phyloP scores from a whole-genome alignment of 2,888 invertebrate genomes.

The Dicyrtomina minuta region DNA sequence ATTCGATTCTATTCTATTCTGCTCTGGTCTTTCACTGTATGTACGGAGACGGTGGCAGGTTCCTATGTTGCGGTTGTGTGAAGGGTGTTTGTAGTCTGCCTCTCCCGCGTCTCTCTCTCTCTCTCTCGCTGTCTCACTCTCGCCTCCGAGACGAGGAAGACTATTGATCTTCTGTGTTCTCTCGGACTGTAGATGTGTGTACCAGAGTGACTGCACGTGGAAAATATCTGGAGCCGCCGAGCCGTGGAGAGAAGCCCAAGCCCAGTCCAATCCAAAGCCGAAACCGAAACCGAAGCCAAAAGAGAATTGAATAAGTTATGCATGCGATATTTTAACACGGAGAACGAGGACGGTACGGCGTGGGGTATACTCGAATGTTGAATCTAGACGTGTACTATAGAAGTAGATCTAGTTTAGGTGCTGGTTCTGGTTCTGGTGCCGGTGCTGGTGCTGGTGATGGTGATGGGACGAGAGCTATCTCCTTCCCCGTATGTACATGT shows the following conservation, averaged over 20 bases:
- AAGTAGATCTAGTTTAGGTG: neutral
- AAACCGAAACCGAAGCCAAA: neutral
- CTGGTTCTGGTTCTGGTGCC: no score
- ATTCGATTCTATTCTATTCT: neutral
- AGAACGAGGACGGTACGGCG: neutral
- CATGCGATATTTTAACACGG: neutral
- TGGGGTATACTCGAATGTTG: neutral
- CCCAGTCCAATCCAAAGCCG: no score
- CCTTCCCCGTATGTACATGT: no score
- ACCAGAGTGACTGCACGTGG: slow-evolving; percentile 28
- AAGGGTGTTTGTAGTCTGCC: neutral
- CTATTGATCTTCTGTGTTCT: slow-evolving; percentile 27
- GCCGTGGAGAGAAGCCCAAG: no score
- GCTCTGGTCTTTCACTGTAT: neutral
- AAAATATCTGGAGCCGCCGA: neutral
- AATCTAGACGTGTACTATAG: neutral
- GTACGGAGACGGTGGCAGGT: neutral
- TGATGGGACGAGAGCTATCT: no score
- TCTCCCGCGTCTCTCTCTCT: neutral
- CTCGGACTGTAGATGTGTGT: slow-evolving; percentile 1
- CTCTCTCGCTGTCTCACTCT: slow-evolving; percentile 16
- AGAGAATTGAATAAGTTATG: slow-evolving; percentile 13
- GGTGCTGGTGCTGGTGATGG: no score
- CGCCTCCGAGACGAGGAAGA: slow-evolving; percentile 23
- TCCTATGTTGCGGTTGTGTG: neutral